phyloP scores from a whole-genome alignment of 2,113 vertebrate species.

The Strix uralensis region DNA sequence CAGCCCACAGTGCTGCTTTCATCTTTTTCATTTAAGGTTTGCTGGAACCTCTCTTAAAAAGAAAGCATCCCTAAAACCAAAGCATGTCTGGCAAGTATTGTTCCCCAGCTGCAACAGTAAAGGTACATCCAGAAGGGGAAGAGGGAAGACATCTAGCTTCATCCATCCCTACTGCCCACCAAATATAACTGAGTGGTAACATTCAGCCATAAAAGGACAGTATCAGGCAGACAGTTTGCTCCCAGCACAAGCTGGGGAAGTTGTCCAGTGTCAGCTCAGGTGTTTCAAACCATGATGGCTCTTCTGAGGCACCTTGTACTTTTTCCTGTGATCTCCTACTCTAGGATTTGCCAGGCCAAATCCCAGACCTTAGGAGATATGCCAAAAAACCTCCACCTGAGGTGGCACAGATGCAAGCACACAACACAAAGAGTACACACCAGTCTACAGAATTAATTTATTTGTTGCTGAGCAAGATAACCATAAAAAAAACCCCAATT shows the following conservation, averaged over 20 bases:
- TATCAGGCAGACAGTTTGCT: fast-evolving
- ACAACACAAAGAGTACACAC: neutral
- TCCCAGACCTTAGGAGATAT: neutral
- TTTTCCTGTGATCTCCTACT: neutral
- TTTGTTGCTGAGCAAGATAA: neutral
- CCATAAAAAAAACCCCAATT: neutral
- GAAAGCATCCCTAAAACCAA: neutral
- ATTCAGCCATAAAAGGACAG: neutral
- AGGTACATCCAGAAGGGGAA: neutral
- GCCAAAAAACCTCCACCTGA: neutral
- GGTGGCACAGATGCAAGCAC: neutral
- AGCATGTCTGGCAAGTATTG: neutral
- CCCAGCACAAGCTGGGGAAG: neutral
- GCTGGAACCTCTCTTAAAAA: neutral
- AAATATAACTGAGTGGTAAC: neutral
- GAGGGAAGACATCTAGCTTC: neutral
- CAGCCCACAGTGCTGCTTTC: neutral
- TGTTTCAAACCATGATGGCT: neutral
- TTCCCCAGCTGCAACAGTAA: neutral
- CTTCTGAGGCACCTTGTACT: neutral
- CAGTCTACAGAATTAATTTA: neutral
- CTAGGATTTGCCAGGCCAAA: neutral
- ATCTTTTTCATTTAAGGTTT: neutral
- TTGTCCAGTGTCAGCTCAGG: neutral
- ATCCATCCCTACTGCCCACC: neutral